Evolutionary conservation across 2,113 vertebrate species (phyloP).

Genomic region (Scalopus aquaticus): DNA sequence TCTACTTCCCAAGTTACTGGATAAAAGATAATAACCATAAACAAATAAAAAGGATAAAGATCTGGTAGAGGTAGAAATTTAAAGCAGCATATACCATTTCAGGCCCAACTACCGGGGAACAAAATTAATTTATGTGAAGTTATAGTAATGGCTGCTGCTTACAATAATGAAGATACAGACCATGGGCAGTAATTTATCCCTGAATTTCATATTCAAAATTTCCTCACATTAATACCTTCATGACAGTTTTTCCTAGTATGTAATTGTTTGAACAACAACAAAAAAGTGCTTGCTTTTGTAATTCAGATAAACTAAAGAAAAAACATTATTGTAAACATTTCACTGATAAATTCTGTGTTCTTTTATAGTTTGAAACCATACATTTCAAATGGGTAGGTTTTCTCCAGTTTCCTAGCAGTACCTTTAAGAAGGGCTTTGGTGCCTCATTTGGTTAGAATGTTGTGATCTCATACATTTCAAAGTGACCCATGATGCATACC

Average conservation of each 20-base stretch:
- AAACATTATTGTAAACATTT: constrained; percentile 71
- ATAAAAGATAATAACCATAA: constrained; percentile 28
- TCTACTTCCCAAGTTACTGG: constrained; percentile 35
- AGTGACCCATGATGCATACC: neutral
- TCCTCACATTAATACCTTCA: constrained; percentile 37
- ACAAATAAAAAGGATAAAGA: constrained; percentile 63
- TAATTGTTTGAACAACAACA: constrained; percentile 52
- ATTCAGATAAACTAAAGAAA: constrained; percentile 58
- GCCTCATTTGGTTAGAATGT: constrained; percentile 13
- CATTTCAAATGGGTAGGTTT: constrained; percentile 60
- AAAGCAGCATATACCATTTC: constrained; percentile 63
- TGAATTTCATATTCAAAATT: constrained; percentile 68
- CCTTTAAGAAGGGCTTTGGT: constrained; percentile 41
- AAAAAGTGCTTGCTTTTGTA: constrained; percentile 73
- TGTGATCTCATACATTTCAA: constrained; percentile 58
- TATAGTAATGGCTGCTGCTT: constrained; percentile 52
- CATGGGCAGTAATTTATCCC: constrained; percentile 62
- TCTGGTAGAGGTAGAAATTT: constrained; percentile 76
- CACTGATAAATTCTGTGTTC: constrained; percentile 44
- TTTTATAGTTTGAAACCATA: constrained; percentile 49
- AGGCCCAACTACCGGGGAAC: constrained; percentile 49
- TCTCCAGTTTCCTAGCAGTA: constrained; percentile 38
- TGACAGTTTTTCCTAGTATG: constrained; percentile 32
- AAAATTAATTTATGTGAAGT: constrained; percentile 37
- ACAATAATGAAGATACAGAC: constrained; percentile 58